phyloP scores from a whole-genome alignment of 64 coral and sea anemone species.

The Porites australiensis region DNA sequence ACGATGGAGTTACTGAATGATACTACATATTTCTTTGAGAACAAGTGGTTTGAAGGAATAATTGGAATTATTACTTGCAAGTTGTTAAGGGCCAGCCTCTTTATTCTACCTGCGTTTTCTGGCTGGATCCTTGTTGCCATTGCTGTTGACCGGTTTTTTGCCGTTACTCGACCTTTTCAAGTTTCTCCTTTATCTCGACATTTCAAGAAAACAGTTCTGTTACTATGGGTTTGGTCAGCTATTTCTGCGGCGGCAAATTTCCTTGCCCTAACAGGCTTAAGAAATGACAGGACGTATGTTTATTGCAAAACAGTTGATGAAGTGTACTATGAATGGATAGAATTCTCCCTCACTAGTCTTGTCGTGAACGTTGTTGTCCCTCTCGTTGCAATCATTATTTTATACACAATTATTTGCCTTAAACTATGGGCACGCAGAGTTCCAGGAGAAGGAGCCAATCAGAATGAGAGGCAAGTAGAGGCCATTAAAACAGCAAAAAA shows the following conservation, averaged over 20 bases:
- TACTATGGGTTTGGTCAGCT: not conserved
- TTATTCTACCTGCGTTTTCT: not conserved
- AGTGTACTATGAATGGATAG: not conserved
- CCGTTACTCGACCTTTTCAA: conserved; percentile 1
- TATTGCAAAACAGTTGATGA: not conserved
- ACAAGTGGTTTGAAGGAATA: not conserved
- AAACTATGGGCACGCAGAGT: not conserved
- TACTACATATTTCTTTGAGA: not conserved
- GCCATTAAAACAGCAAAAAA: conserved; percentile 9
- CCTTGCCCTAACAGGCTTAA: not conserved
- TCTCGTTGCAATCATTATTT: not conserved
- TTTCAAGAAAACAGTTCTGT: not conserved
- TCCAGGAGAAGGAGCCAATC: conserved; percentile 14
- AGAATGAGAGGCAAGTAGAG: not conserved
- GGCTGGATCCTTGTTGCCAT: not conserved
- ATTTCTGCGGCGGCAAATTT: not conserved
- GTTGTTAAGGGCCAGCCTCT: not conserved
- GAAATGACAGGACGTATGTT: too few species aligned
- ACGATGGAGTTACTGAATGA: not conserved
- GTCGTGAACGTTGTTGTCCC: not conserved
- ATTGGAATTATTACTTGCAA: not conserved
- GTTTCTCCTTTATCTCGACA: not conserved
- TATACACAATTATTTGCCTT: not conserved
- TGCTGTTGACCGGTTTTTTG: conserved; percentile 5
- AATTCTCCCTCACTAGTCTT: not conserved